Evolutionary conservation across 1,140 invertebrate genomes (phyloP), one percentile per base, ranked within the genome.

Genomic region (Sminthurides bifidus): DNA sequence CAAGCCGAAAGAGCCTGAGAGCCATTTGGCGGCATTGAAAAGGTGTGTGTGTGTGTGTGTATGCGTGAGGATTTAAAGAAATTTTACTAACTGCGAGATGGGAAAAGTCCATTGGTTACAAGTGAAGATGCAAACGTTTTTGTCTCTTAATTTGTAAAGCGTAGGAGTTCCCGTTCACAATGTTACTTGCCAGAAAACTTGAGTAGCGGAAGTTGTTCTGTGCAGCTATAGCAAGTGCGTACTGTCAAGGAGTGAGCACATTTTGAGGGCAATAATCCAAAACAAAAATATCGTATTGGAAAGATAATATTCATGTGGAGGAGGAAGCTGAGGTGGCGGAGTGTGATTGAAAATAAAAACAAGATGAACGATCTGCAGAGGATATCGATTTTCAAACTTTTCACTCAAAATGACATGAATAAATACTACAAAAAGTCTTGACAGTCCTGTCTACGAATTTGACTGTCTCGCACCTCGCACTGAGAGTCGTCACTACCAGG

Each of bases 361-460:
- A 54, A 54, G 49, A 52, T 41, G 23, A 53, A 43, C 51, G 59
- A 62, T 49, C 49, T 58, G 59, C 58, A 62, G 53, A 62, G 54
- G 41, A 58, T 58, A 62, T 62, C 60, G 52, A 54, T 58, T 62
- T 62, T 62, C 60, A 62, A 29, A 55, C 53, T 31, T 58, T 62
- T 56, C 60, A 62, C 51, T 33, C 26, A 54, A 52, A 61, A 52
- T 61, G 60, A 61, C 60, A 61, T 61, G 60, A 57, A 52, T 53
- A 58, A 61, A 61, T 54, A 61, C 44, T 46, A 10, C 12, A 24
- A 53, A 30, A 23, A 51, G 48, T 29, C 52, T 33, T 56, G 52
- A 61, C 51, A 43, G 55, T 53, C 52, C 41, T 43, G 52, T 43
- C 38, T 43, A 53, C 30, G 44, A 21, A 46, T 46, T 46, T 21